Base-by-base conservation (phyloP, 2,113 vertebrate species). In the Rhinopomastus cyanomelas region DNA sequence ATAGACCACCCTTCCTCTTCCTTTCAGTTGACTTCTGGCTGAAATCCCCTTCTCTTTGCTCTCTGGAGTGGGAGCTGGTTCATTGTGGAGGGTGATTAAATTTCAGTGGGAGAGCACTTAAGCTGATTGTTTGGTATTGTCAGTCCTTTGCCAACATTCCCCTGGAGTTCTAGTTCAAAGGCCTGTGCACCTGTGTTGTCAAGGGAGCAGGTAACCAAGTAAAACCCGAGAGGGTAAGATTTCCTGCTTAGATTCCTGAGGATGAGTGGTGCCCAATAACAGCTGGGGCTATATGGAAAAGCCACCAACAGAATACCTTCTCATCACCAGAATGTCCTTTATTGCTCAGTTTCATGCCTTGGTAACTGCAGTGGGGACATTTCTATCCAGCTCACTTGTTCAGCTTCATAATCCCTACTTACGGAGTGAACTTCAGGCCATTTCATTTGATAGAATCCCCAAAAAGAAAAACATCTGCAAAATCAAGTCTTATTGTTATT, bases 81-180 rank as follows among this genome's bases (percentile, higher is more conserved):
- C 67, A 36, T 65, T 72, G 46, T 1, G 6, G 44, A 64, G 36
- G 88, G 30, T 68, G 87, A 93, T 96, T 92, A 55, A 59, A 37
- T 89, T 96, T 93, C 81, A 82, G 79, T 77, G 72, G 91, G 89
- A 91, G 79, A 92, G 72, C 87, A 92, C 87, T 94, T 96, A 92
- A 77, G 60, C 75, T 96, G 94, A 96, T 95, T 94, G 68, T 79
- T 82, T 2, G 1, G 64, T 80, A 91, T 93, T 94, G 92, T 94
- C 69, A 82, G 37, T 9, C 81, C 67, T 77, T 52, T 87, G 95
- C 87, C 94, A 93, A 88, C 89, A 95, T 93, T 95, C 94, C 89
- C 93, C 75, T 51, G 81, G 75, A 92, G 75, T 87, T 91, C 91
- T 80, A 89, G 91, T 90, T 96, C 94, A 96, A 96, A 96, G 89